Base-by-base conservation (phyloP, 2,888 invertebrate species). In the Protodeltote pygarga region DNA sequence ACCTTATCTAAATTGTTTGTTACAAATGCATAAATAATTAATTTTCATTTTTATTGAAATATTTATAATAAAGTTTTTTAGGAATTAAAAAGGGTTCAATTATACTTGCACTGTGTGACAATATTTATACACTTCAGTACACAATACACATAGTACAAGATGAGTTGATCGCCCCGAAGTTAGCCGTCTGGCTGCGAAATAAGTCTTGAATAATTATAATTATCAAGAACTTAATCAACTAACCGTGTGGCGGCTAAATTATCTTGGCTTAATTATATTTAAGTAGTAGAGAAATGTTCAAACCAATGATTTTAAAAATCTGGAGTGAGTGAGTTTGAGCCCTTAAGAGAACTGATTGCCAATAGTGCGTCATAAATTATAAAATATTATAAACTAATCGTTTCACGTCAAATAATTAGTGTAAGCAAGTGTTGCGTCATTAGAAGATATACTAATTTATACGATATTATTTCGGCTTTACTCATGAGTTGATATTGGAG, bases 1-100 rank as follows among this genome's bases (percentile, higher is more conserved):
- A 63, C 41, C 11, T 33, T 34, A 40, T 32, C 41, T 55, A 63
- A 60, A 55, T 51, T 42, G 35, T 45, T 51, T 42, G 35, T 45
- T 51, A 44, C 13, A 51, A 29, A 49, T 40, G 20, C 25, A 29
- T 48, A 38, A 49, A 51, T 34, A 33, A 27, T 17, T 24, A 20
- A 13, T 27, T 27, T 13, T 29, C n/a, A 24, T 53, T 39, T 28
- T 46, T 21, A 39, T 15, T 10, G 9, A 13, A 45, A 20, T 29
- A 2, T 9, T 20, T 29, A 17, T 15, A 20, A n/a, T 19, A 34
- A 31, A 11, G 1, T 16, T 31, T 10, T 24, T 21, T 31, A 19
- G 15, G 9, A 31, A 24, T 9, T 24, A 24, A 4, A 17, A 32
- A 27, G 32, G 31, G 10, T 32, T 15, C 13, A 24, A 17, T 19